phyloP scores from a whole-genome alignment of 2,113 vertebrate species.

The Colistium nudipinnis region DNA sequence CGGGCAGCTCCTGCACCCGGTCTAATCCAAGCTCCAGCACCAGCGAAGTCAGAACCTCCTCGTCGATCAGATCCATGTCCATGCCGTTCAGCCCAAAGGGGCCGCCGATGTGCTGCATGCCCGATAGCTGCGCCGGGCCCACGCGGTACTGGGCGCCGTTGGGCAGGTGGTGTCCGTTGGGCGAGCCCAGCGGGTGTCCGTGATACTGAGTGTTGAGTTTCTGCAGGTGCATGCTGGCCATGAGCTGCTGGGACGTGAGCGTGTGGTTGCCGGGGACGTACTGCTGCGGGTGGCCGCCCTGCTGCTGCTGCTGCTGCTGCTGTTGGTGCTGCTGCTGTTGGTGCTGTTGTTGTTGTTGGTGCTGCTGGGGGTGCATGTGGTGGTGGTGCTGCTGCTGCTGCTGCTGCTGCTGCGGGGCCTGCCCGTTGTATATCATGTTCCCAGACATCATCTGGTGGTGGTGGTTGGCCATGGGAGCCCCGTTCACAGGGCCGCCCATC shows the following conservation, averaged over 20 bases:
- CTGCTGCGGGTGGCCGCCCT: slow-evolving; percentile 80
- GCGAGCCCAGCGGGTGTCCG: slow-evolving; percentile 80
- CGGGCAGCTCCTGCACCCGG: slow-evolving; percentile 93
- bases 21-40: slow-evolving; percentile 94
- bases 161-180: slow-evolving; percentile 79
- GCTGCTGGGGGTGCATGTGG: slow-evolving; percentile 71
- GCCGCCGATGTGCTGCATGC: slow-evolving; percentile 84
- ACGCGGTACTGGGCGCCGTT: slow-evolving; percentile 82
- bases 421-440: slow-evolving; percentile 74
- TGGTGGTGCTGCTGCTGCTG: slow-evolving; percentile 62
- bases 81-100: slow-evolving; percentile 85
- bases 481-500: slow-evolving; percentile 79
- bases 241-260: slow-evolving; percentile 87
- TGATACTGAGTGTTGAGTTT: slow-evolving; percentile 92
- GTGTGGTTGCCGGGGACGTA: slow-evolving; percentile 84
- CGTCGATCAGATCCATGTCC: slow-evolving; percentile 95
- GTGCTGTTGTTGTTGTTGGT: slow-evolving; percentile 67
- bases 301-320: slow-evolving; percentile 70
- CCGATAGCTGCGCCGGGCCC: slow-evolving; percentile 79
- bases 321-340: slow-evolving; percentile 58
- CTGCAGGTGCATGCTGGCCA: slow-evolving; percentile 92
- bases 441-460: slow-evolving; percentile 80
- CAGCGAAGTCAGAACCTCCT: slow-evolving; percentile 94
- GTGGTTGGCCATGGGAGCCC: slow-evolving; percentile 70
- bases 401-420: slow-evolving; percentile 64